Evolutionary conservation across 2,797 vertebrate species (phyloP), one percentile per base, ranked within the genome.

Genomic region (Falco novaeseelandiae): DNA sequence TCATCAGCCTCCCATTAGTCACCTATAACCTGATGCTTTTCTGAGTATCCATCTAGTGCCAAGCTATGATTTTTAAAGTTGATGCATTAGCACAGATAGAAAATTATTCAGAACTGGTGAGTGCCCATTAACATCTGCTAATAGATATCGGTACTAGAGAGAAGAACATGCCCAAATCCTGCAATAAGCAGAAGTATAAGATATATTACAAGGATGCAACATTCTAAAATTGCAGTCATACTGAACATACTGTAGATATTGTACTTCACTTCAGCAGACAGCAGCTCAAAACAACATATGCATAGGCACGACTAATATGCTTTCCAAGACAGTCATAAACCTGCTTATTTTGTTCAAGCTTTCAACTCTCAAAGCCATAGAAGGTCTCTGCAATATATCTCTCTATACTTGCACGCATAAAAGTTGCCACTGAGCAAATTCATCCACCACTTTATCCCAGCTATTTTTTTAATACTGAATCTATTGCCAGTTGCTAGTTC

Each of bases 291-390:
- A 29, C 34, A 91, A 63, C 26, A n/a, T 19, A 87, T 23, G 38
- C 76, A 76, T 2, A 79, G 12, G 38, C 48, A 87, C 34, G 51
- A 95, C 48, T 51, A 90, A 95, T 73, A 86, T 29, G 79, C 66
- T 63, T 87, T 87, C 62, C 70, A 91, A 81, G 38, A 77, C 81
- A 65, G 58, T 82, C 69, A 88, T 36, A 90, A 90, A 95, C 58
- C 55, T 89, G 26, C 55, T 80, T 65, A 72, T 88, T 94, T 78
- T 91, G 4, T 72, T 90, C 58, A 76, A 44, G 38, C 46, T 87
- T 90, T 95, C 63, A 79, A 86, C 78, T 72, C 58, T 55, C 42
- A 82, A 91, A 87, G 69, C 65, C 65, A 48, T 0, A 58, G 59
- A 78, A 82, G 32, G 63, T 74, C 51, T 74, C 51, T 16, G 38